Conservation (phyloP, 2,113 vertebrate genomes). For the Labeo rohita region DNA sequence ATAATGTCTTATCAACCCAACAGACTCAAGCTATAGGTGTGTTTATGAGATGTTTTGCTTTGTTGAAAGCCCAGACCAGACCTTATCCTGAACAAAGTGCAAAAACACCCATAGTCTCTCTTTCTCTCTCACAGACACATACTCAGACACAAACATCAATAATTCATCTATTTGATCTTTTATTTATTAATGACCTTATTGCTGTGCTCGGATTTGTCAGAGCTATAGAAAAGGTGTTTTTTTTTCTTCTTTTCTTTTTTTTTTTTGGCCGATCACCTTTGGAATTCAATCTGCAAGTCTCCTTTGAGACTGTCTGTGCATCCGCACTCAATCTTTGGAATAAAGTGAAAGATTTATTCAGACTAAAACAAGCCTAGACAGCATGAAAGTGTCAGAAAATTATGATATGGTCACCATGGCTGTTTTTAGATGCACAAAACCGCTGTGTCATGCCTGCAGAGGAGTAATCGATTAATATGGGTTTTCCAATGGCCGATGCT, state of each 20-base stretch:
- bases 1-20: not conserved
- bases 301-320: not conserved
- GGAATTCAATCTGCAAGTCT: not conserved
- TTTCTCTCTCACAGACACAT: not conserved
- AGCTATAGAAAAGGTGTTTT: not conserved
- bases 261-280: slow-evolving; percentile 6
- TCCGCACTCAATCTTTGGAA: not conserved
- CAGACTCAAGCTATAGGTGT: not conserved
- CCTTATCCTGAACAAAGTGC: slow-evolving; percentile 30
- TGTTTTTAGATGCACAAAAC: not conserved
- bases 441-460: not conserved
- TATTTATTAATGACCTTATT: slow-evolving; percentile 79
- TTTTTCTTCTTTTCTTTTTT: too few relatives aligned
- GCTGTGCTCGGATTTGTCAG: slow-evolving; percentile 11
- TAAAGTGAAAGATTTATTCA: not conserved
- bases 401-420: not conserved
- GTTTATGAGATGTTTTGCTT: slow-evolving; percentile 32
- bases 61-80: slow-evolving; percentile 11
- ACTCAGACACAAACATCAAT: slow-evolving; percentile 60
- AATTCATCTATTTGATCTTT: slow-evolving; percentile 70
- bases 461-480: not conserved
- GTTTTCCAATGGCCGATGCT: not conserved
- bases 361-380: not conserved
- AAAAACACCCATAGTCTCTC: slow-evolving; percentile 53
- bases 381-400: not conserved